Evolutionary conservation across 2,797 vertebrate genomes (phyloP).

Genomic region (Coccyzus lansbergi): DNA sequence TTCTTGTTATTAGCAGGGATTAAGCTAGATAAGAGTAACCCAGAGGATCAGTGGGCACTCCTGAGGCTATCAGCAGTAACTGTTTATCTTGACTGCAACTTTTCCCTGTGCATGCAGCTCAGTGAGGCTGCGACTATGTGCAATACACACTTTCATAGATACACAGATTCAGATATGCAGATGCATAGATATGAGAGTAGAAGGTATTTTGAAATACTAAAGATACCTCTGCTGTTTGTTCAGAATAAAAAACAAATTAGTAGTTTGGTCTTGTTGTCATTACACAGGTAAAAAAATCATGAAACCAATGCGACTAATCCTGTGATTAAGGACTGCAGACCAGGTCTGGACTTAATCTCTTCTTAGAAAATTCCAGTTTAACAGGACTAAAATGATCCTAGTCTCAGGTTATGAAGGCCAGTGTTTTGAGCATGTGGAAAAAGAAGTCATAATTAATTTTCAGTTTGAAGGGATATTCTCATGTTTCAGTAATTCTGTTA

Average conservation of each 20-base stretch:
- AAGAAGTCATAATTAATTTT: constrained; percentile 3
- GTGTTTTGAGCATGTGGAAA: background rate
- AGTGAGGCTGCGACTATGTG: accelerated
- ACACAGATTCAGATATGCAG: background rate
- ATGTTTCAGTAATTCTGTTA: constrained; percentile 17
- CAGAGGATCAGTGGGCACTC: accelerated
- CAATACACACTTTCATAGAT: background rate
- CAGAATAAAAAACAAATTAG: background rate
- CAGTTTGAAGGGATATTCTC: background rate
- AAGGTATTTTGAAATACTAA: background rate
- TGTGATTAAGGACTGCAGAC: background rate
- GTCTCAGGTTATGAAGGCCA: background rate
- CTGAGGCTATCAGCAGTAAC: accelerated
- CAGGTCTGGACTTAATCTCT: background rate
- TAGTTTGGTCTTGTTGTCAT: background rate
- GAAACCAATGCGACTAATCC: background rate
- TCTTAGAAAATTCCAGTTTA: background rate
- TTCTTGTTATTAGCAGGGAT: background rate
- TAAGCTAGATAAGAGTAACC: background rate
- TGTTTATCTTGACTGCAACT: background rate
- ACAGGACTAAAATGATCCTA: background rate
- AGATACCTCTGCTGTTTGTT: background rate
- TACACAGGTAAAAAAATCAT: background rate
- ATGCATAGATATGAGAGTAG: background rate
- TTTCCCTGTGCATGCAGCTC: accelerated